Conservation (phyloP, 2,113 vertebrate species). For the Takifugu flavidus region DNA sequence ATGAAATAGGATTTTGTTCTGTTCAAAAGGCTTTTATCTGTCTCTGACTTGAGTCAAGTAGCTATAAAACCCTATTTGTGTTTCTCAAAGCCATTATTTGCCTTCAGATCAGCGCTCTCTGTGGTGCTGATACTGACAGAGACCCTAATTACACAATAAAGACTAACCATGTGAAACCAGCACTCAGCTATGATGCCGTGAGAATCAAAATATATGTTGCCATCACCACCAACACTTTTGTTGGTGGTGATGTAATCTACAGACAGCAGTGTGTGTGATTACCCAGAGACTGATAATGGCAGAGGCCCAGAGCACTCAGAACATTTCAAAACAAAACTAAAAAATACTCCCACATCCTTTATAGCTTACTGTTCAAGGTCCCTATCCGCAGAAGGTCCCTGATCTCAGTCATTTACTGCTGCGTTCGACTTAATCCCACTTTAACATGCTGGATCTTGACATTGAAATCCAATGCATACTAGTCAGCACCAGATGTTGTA, state of each 20-base stretch:
- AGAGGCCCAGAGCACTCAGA: not conserved
- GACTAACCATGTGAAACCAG: not conserved
- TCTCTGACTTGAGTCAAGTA: not conserved
- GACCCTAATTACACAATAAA: not conserved
- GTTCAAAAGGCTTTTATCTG: not conserved
- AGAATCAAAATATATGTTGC: conserved; percentile 6
- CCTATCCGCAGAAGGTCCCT: too few species aligned
- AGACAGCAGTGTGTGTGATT: conserved; percentile 1
- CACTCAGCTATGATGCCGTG: not conserved
- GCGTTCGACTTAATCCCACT: too few species aligned
- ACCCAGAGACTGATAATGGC: not conserved
- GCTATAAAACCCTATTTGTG: not conserved
- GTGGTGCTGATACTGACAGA: too few species aligned
- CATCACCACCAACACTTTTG: not conserved
- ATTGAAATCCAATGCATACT: too few species aligned
- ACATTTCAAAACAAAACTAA: not conserved
- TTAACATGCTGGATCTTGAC: too few species aligned
- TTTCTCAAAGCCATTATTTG: not conserved
- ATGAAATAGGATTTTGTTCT: not conserved
- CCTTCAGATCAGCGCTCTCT: conserved; percentile 8
- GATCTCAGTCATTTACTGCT: too few species aligned
- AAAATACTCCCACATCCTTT: too few species aligned
- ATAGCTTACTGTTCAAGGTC: too few species aligned
- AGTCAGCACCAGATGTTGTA: too few species aligned
- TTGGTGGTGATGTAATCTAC: conserved; percentile 8